Conservation (phyloP, 2,113 vertebrate genomes). For the Pterocles gutturalis region DNA sequence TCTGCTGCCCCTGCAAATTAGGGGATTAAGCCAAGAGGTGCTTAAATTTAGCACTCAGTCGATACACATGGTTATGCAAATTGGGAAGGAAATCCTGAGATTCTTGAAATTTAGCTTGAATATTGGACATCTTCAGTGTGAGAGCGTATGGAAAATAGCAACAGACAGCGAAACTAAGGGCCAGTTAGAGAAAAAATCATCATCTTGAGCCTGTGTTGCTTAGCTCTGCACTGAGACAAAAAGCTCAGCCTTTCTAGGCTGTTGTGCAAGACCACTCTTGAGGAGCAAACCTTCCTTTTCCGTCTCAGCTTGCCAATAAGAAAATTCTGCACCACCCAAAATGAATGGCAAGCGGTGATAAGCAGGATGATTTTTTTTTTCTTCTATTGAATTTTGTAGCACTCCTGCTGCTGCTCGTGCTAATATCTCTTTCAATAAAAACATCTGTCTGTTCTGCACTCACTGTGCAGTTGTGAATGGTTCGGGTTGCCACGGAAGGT, state of each 20-base stretch:
- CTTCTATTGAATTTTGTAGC: background rate
- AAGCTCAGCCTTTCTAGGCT: background rate
- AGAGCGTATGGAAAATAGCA: background rate
- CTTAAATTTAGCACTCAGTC: background rate
- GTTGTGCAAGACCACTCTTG: background rate
- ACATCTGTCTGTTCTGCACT: background rate
- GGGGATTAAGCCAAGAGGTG: slow-evolving; percentile 50
- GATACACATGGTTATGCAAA: slow-evolving; percentile 10
- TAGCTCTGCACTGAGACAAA: background rate
- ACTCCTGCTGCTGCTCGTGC: background rate
- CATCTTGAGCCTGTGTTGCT: background rate
- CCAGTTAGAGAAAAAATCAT: fast-evolving
- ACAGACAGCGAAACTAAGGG: background rate
- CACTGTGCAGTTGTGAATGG: fast-evolving
- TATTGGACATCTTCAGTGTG: fast-evolving
- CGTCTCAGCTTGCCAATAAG: background rate
- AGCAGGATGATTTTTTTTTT: background rate
- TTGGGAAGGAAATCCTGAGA: background rate
- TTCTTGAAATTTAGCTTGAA: background rate
- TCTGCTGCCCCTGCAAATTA: background rate
- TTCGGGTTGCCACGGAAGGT: background rate
- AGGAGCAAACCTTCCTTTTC: background rate
- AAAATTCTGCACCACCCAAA: background rate
- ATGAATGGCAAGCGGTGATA: background rate
- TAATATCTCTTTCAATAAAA: background rate